Evolutionary conservation across 1,140 invertebrate genomes (phyloP), one percentile per base, ranked within the genome.

Genomic region (Radopholus similis): DNA sequence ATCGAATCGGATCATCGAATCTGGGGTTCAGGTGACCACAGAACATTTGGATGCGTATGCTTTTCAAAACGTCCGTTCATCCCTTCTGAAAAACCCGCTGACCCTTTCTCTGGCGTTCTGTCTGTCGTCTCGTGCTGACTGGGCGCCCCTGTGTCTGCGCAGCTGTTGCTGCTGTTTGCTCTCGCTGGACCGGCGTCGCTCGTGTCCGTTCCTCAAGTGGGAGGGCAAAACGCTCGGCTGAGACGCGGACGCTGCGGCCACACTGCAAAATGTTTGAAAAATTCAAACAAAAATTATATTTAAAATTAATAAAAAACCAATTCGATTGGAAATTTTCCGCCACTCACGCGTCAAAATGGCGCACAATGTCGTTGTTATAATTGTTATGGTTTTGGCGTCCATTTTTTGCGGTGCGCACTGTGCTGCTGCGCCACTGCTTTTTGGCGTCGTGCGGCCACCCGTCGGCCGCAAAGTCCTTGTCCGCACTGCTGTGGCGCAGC

Each of bases 401-500:
- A n/a, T n/a, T n/a, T n/a, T n/a, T n/a, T n/a, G n/a, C 47, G 8
- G 9, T 11, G 21, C 18, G 47, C 47, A 8, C 30, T 4, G 47
- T 28, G 47, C 47, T 28, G 21, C 58, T 62, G 6, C 49, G 42
- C 58, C 58, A 62, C 18, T 40, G 58, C 18, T 42, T 35, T 9
- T 49, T 62, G 49, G 35, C 42, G 28, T 2, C 28, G 32, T 26
- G 40, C 32, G 26, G 18, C 32, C 49, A 15, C 3, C 49, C 8
- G 4, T 15, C 1, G 40, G 21, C n/a, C 34, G 26, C 11, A 47
- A 28, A 26, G 40, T 44, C 49, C 34, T 62, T 62, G 15, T 62
- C 58, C 15, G 37, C 58, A n/a, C n/a, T n/a, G n/a, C n/a, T n/a
- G n/a, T n/a, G n/a, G 5, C 58, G 58, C 13, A 62, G n/a, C 58